Base-by-base conservation (phyloP, 2,113 vertebrate genomes). In the Perca fluviatilis region DNA sequence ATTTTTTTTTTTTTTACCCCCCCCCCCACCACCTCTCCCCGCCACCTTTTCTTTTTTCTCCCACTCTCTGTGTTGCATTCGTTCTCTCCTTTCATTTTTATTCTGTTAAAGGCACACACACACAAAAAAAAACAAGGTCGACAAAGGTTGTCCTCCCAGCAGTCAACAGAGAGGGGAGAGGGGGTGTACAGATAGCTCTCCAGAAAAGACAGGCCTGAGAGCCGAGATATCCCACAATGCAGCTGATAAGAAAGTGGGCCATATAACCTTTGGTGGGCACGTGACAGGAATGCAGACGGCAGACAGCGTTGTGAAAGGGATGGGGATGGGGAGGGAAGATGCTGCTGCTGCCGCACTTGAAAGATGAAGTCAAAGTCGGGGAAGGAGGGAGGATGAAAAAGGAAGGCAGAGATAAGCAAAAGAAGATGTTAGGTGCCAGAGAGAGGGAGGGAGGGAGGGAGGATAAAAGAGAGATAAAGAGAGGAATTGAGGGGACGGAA, bases 231-330 rank as follows among this genome's bases (percentile, higher is more conserved):
- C 95, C 96, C 95, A 96, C 88, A 92, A 96, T 88, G 96, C 93
- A 72, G 93, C 95, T 94, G 97, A 97, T 97, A 97, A 97, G 95
- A 91, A 93, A 92, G 65, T 95, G 81, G 95, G 96, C 95, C 95
- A 87, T 94, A 94, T 91, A 94, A 94, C 93, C 96, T 91, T 93
- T 74, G 75, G 80, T 92, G 83, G 21, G 93, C 90, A 89, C 95
- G 96, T 97, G 97, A 95, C 54, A 71, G 81, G 97, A 96, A 97
- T 96, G 77, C 94, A 85, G 94, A 96, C 93, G 79, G 85, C 47
- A 74, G 93, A 95, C 92, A 74, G 80, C 56, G 88, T 72, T 79
- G 74, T 87, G 88, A 93, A 90, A 88, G 60, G 74, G 91, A 94
- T 36, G 78, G 71, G 81, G 80, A 83, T 60, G 84, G 65, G 84